These are phyloP conservation scores for Xanthia icteritia DNA, from an alignment of 2,888 invertebrate species.

Conservation along the genomic window DNA sequence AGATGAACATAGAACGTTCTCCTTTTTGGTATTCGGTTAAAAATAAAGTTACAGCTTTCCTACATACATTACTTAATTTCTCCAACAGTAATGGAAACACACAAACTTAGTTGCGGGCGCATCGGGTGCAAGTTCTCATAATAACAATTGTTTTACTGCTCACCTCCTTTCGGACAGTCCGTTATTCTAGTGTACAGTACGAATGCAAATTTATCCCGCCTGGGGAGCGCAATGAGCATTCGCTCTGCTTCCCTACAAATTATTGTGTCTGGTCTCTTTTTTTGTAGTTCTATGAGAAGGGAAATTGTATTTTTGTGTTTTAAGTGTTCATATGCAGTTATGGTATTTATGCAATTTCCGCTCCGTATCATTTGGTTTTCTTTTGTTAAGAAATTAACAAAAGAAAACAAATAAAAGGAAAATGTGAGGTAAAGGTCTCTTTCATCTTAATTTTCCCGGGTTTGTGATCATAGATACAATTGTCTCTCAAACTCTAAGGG, in stretches of 20 bases:
- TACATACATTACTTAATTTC: background rate
- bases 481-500: background rate
- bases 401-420: too few species aligned
- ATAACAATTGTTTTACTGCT: conserved; percentile 73
- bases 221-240: conserved; percentile 62
- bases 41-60: too few species aligned
- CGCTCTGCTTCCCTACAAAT: conserved; percentile 62
- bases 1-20: too few species aligned
- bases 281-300: background rate
- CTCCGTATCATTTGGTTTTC: too few species aligned
- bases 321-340: background rate
- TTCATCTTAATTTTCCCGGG: too few species aligned
- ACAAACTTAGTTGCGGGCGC: conserved; percentile 63
- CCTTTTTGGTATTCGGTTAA: too few species aligned
- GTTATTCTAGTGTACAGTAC: conserved; percentile 77
- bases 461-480: too few species aligned
- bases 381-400: too few species aligned
- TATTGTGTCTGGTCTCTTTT: conserved; percentile 54
- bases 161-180: conserved; percentile 71
- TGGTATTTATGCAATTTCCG: too few species aligned
- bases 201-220: conserved; percentile 79
- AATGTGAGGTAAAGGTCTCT: too few species aligned
- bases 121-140: conserved; percentile 73
- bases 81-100: conserved; percentile 57
- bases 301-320: background rate